phyloP scores from a whole-genome alignment of 1,140 invertebrate species.

The Drosophila tristis region DNA sequence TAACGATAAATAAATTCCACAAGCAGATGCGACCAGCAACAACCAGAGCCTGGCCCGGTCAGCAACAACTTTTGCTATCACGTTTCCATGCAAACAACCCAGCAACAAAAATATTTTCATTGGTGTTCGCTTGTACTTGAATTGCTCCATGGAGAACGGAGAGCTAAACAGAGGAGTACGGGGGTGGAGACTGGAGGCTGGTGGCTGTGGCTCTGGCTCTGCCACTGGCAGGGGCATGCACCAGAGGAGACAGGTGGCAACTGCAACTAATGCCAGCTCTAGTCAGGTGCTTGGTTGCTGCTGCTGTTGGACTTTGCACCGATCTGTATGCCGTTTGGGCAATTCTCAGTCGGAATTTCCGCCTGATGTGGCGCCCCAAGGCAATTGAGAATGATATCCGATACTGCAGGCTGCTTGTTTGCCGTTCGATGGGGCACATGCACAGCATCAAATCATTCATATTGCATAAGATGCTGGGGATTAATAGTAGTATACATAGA shows the following conservation, averaged over 20 bases:
- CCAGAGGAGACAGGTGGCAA: conserved; percentile 42
- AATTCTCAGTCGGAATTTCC: conserved; percentile 44
- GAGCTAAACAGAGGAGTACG: conserved; percentile 7
- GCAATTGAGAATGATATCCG: conserved; percentile 47
- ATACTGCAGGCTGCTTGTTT: conserved; percentile 14
- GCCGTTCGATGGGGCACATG: conserved; percentile 29
- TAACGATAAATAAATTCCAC: conserved; percentile 82
- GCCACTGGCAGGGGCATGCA: not conserved
- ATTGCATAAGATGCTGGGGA: conserved; percentile 28
- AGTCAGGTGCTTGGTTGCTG: conserved; percentile 35
- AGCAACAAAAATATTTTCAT: conserved; percentile 58
- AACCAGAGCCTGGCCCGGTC: conserved; percentile 46
- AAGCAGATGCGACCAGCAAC: conserved; percentile 69
- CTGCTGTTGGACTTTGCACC: conserved; percentile 42
- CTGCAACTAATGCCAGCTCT: conserved; percentile 46
- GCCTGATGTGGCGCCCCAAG: conserved; percentile 52
- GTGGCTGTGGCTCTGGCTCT: not conserved
- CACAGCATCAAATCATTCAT: conserved; percentile 29
- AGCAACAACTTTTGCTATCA: conserved; percentile 78
- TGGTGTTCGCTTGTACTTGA: conserved; percentile 75
- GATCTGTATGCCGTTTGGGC: conserved; percentile 34
- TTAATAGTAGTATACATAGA: too few species aligned
- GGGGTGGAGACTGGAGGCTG: conserved; percentile 6
- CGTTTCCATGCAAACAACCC: conserved; percentile 74
- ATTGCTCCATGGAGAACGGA: conserved; percentile 36